Evolutionary conservation across 1,140 invertebrate genomes (phyloP).

Genomic region (Zaprionus inermis): DNA sequence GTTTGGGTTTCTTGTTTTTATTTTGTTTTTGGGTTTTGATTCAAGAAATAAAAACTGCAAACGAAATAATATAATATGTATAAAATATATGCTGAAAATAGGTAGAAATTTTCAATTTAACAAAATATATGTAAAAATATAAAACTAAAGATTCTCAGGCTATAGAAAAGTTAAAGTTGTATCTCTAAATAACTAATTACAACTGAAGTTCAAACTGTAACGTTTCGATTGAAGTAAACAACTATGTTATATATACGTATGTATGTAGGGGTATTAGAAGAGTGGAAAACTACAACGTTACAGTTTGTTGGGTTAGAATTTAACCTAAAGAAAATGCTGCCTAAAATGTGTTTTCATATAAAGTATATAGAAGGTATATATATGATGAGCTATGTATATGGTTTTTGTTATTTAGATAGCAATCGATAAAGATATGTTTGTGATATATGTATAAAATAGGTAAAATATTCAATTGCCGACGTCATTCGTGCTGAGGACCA

Average conservation of each 20-base stretch:
- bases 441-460: slow-evolving; percentile 41
- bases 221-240: neutral
- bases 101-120: slow-evolving; percentile 80
- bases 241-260: slow-evolving; percentile 7
- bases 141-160: slow-evolving; percentile 45
- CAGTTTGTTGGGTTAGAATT: slow-evolving; percentile 31
- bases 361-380: slow-evolving; percentile 8
- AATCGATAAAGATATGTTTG: slow-evolving; percentile 48
- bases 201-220: slow-evolving; percentile 29
- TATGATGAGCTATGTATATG: slow-evolving; percentile 35
- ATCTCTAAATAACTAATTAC: slow-evolving; percentile 47
- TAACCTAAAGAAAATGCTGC: slow-evolving; percentile 37
- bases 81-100: slow-evolving; percentile 75
- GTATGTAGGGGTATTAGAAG: neutral
- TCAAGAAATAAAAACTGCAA: slow-evolving; percentile 72
- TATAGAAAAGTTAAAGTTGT: slow-evolving; percentile 20
- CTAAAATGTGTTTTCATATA: slow-evolving; percentile 31
- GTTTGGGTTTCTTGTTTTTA: slow-evolving; percentile 39
- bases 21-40: slow-evolving; percentile 42
- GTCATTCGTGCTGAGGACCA: slow-evolving; percentile 74
- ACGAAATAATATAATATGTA: slow-evolving; percentile 73
- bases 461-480: slow-evolving; percentile 70
- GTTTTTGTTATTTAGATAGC: slow-evolving; percentile 40
- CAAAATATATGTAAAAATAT: slow-evolving; percentile 56
- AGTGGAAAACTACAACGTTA: slow-evolving; percentile 19